A percentile compares a stretch with the other conserved stretches of the same genome.
Conservation (phyloP, 2,113 vertebrate genomes). For the Oncorhynchus kisutch region DNA sequence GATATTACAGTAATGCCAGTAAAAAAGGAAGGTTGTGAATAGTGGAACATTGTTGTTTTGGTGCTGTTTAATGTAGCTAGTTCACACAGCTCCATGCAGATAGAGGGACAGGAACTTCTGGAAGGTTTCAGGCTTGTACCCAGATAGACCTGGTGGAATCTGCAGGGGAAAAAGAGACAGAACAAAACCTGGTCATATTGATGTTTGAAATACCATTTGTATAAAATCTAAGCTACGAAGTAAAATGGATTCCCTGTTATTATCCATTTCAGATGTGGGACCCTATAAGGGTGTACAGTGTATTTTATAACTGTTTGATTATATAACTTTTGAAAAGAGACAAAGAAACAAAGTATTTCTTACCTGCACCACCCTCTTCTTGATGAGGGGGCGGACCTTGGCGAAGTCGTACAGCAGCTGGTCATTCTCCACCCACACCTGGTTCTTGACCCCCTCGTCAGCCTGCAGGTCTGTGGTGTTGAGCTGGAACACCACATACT, state of each 20-base stretch:
- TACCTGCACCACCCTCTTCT: constrained; percentile 83
- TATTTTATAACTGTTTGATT: too few species aligned
- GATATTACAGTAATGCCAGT: not conserved
- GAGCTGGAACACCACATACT: constrained; percentile 87
- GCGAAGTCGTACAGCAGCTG: constrained; percentile 79
- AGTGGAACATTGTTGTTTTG: not conserved
- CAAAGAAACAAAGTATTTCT: too few species aligned
- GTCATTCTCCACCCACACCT: constrained; percentile 83
- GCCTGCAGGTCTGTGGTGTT: constrained; percentile 83
- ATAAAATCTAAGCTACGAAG: too few species aligned
- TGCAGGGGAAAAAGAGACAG: constrained; percentile 56
- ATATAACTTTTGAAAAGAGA: too few species aligned
- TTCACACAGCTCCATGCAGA: constrained; percentile 81
- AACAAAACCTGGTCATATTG: not conserved
- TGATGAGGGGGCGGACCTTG: constrained; percentile 78
- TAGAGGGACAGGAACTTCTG: constrained; percentile 91
- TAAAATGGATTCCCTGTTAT: too few species aligned
- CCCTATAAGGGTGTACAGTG: too few species aligned
- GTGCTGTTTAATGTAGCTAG: not conserved
- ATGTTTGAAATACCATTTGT: too few species aligned
- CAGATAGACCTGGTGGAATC: constrained; percentile 86
- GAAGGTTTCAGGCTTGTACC: constrained; percentile 88
- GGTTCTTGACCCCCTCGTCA: constrained; percentile 81
- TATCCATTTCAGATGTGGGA: too few species aligned
- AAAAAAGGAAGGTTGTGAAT: not conserved